Base-by-base conservation (phyloP, 2,797 vertebrate species). In the Danionella dracula region DNA sequence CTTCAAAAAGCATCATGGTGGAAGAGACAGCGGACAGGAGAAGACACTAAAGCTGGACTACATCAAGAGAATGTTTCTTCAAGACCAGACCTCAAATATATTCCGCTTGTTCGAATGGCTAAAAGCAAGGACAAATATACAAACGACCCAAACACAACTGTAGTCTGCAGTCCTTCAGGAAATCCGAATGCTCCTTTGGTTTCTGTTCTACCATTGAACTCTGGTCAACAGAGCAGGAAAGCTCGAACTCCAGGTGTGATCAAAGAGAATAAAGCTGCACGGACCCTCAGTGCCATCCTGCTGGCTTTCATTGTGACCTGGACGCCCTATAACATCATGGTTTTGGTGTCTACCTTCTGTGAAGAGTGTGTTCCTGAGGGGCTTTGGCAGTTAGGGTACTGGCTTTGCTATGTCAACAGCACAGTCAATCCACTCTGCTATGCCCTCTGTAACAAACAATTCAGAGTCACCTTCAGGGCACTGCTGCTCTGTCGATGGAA, bases 261-360 rank as follows among this genome's bases (percentile, higher is more conserved):
- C 46, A 64, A 67, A 20, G 73, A 78, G 51, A 72, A 72, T 44
- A 78, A 78, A 34, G 76, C 76, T 0, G 76, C 76, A 16, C 67
- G 56, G 38, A 78, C 73, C 9, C 60, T 78, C 21, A 65, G 59
- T 21, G 73, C 76, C 60, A 78, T 78, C 29, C 64, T 75, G 5
- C 55, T 78, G 60, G 73, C 76, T 17, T 78, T 78, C 50, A 75
- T 78, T 7, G 62, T 75, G 27, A 78, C 76, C 3, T 78, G 76
- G 73, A 78, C 73, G 0, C 76, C 76, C 1, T 78, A 78, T n/a
- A n/a, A n/a, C n/a, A n/a, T n/a, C n/a, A n/a, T n/a, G n/a, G n/a
- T n/a, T n/a, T n/a, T n/a, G n/a, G 76, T 77, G 32, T 78, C 76
- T 21, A 78, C 76, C 1, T 78, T 78, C 51, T 78, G 73, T 15